Evolutionary conservation across 2,797 vertebrate genomes (phyloP).

Genomic region (Pampus argenteus): DNA sequence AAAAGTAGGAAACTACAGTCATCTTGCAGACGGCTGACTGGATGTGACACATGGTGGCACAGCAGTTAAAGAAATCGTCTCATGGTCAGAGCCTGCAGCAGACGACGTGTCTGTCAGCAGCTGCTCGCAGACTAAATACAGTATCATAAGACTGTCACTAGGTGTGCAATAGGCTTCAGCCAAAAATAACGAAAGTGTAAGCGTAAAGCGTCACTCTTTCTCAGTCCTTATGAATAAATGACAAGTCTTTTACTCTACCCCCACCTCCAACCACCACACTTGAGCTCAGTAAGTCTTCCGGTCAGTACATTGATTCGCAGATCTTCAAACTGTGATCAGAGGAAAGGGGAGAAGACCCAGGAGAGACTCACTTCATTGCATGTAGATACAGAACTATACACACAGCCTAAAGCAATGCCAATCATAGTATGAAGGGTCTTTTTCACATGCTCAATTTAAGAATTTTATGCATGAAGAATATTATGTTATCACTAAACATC

Average conservation of each 20-base stretch:
- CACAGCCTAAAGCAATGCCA: background rate
- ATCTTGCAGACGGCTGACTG: background rate
- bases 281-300: background rate
- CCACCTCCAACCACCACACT: too few relatives aligned
- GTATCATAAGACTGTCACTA: too few relatives aligned
- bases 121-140: background rate
- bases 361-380: background rate
- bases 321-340: conserved; percentile 8
- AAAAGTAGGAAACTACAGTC: background rate
- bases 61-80: background rate
- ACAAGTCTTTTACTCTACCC: background rate
- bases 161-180: background rate
- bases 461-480: too few relatives aligned
- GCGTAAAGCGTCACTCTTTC: too few relatives aligned
- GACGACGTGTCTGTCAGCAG: background rate
- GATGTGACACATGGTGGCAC: background rate
- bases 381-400: background rate
- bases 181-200: too few relatives aligned
- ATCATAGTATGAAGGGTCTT: too few relatives aligned
- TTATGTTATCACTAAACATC: too few relatives aligned
- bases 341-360: background rate
- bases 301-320: background rate
- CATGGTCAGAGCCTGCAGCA: background rate
- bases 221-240: background rate
- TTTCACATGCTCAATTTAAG: too few relatives aligned